Conservation (phyloP, 2,113 vertebrate genomes). For the Isurus oxyrinchus region DNA sequence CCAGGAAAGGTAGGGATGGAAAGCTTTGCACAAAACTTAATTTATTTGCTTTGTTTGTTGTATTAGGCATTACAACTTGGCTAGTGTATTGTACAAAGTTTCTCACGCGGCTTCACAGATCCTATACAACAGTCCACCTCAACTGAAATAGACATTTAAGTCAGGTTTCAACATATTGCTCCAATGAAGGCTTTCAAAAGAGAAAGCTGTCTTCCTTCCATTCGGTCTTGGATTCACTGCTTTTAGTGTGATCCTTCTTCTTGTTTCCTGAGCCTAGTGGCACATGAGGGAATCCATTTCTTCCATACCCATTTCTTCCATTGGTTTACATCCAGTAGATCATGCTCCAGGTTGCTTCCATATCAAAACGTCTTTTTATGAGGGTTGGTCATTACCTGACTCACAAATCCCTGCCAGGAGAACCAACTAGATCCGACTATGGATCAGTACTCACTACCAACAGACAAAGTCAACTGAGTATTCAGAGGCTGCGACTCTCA, state of each 20-base stretch:
- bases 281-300: not conserved
- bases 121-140: not conserved
- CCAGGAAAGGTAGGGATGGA: not conserved
- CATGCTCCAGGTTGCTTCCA: not conserved
- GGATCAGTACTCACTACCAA: not conserved
- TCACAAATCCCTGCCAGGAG: not conserved
- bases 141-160: not conserved
- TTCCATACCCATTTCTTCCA: not conserved
- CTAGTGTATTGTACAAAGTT: not conserved
- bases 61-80: not conserved
- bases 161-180: not conserved
- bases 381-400: not conserved
- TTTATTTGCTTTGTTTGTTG: not conserved
- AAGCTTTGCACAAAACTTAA: too few relatives aligned
- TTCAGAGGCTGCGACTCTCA: not conserved
- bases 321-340: not conserved
- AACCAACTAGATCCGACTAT: not conserved
- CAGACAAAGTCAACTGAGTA: not conserved
- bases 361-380: not conserved
- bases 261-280: not conserved
- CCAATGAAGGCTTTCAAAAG: not conserved
- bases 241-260: not conserved
- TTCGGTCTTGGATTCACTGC: not conserved
- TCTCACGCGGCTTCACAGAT: not conserved
- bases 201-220: not conserved